These are phyloP conservation scores for Homarus gammarus DNA, from an alignment of 2,888 invertebrate genomes.

Conservation along the genomic window DNA sequence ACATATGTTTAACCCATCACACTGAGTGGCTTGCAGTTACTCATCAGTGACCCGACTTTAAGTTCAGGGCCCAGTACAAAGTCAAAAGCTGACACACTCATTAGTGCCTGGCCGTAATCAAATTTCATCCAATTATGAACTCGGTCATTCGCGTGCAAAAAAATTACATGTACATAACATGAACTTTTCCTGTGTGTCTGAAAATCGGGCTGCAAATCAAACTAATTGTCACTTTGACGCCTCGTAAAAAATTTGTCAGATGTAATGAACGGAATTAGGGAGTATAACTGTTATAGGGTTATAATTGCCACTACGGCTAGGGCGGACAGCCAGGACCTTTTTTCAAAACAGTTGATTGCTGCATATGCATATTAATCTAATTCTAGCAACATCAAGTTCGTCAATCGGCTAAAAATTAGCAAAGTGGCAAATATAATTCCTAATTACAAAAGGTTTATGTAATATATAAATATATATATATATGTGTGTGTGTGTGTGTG, in stretches of 20 bases:
- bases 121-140: slow-evolving; percentile 7
- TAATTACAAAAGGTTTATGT: background rate
- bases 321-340: background rate
- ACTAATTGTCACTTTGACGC: slow-evolving; percentile 20
- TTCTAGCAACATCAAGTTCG: background rate
- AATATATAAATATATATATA: background rate
- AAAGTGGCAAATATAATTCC: background rate
- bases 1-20: too few relatives aligned
- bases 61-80: background rate
- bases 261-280: slow-evolving; percentile 2
- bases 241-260: background rate
- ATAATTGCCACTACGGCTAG: background rate
- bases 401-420: background rate
- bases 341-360: background rate
- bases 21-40: background rate
- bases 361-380: background rate
- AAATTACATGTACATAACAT: background rate
- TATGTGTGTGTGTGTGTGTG: too few relatives aligned
- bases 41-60: background rate
- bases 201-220: slow-evolving; percentile 6
- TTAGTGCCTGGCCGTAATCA: background rate
- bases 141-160: background rate
- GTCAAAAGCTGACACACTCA: background rate
- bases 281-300: background rate
- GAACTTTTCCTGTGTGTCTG: background rate